phyloP scores from a whole-genome alignment of 2,113 vertebrate genomes.

The Vireo altiloquus region DNA sequence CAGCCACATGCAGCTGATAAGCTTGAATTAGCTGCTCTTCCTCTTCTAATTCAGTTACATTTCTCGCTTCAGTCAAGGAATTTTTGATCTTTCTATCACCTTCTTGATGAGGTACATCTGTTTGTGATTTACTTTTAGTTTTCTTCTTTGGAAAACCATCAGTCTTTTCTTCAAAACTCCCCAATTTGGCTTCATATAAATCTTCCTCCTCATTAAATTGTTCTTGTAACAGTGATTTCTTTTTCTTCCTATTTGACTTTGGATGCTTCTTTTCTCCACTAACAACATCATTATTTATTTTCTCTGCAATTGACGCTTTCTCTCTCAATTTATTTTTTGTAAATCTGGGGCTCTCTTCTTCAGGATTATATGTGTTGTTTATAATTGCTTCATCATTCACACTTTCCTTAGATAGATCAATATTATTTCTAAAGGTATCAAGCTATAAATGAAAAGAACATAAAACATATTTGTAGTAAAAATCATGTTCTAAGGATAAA shows the following conservation, averaged over 20 bases:
- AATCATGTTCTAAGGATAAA: neutral
- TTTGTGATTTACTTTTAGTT: conserved; percentile 42
- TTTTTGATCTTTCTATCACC: conserved; percentile 64
- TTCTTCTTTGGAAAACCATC: conserved; percentile 45
- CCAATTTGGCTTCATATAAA: conserved; percentile 21
- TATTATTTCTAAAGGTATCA: conserved; percentile 77
- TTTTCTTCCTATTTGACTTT: conserved; percentile 71
- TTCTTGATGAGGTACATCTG: conserved; percentile 56
- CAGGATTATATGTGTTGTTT: conserved; percentile 72
- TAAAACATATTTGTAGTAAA: conserved; percentile 8
- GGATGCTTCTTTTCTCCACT: conserved; percentile 48
- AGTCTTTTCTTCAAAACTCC: conserved; percentile 34
- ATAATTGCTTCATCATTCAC: conserved; percentile 77
- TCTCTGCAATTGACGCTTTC: conserved; percentile 64
- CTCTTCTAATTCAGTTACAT: conserved; percentile 60
- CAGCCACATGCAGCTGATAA: conserved; percentile 82
- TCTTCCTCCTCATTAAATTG: conserved; percentile 58
- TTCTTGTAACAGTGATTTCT: conserved; percentile 49
- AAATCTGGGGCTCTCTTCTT: conserved; percentile 77
- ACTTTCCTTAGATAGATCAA: conserved; percentile 76
- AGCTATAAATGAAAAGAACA: conserved; percentile 75
- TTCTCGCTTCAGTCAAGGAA: conserved; percentile 44
- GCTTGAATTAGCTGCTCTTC: conserved; percentile 78
- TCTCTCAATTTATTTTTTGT: conserved; percentile 79
- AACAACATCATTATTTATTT: conserved; percentile 71